Evolutionary conservation across 2,888 invertebrate genomes (phyloP).

Genomic region (Phytoseiulus persimilis): DNA sequence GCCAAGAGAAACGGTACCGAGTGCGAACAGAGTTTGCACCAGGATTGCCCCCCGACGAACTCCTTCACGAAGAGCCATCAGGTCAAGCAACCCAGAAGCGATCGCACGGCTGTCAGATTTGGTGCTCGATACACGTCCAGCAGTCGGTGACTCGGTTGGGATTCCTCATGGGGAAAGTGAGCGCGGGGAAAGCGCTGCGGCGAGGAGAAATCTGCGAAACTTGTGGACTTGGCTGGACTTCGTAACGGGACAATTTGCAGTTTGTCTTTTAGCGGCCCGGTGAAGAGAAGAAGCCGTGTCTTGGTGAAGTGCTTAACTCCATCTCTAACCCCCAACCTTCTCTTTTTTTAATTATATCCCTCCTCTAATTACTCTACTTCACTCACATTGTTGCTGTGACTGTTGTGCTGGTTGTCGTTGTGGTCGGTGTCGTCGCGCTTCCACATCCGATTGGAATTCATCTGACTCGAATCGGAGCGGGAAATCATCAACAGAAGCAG

Average conservation of each 20-base stretch:
- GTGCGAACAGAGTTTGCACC: no score
- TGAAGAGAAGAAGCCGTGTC: neutral
- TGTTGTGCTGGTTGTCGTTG: neutral
- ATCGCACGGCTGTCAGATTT: neutral
- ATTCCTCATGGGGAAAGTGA: neutral
- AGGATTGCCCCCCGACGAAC: no score
- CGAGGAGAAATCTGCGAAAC: neutral
- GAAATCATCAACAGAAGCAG: no score
- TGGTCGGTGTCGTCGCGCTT: neutral
- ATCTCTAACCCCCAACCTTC: neutral
- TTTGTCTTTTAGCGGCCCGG: conserved; percentile 5
- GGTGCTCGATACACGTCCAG: neutral
- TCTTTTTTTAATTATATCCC: neutral
- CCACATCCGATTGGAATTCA: neutral
- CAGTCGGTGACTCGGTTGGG: neutral
- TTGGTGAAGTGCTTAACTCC: neutral
- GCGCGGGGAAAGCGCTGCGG: neutral
- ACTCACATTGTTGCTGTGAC: neutral
- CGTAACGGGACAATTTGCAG: conserved; percentile 5
- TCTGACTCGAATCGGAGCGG: neutral
- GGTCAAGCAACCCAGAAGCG: neutral
- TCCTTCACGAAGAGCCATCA: no score
- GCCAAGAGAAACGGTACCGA: no score
- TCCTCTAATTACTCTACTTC: neutral
- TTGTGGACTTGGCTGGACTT: neutral